Percentiles rank a stretch among this genome's conserved stretches.
These are phyloP conservation scores for Galerucella nymphaeae DNA, from an alignment of 2,888 invertebrate species.

Conservation along the genomic window DNA sequence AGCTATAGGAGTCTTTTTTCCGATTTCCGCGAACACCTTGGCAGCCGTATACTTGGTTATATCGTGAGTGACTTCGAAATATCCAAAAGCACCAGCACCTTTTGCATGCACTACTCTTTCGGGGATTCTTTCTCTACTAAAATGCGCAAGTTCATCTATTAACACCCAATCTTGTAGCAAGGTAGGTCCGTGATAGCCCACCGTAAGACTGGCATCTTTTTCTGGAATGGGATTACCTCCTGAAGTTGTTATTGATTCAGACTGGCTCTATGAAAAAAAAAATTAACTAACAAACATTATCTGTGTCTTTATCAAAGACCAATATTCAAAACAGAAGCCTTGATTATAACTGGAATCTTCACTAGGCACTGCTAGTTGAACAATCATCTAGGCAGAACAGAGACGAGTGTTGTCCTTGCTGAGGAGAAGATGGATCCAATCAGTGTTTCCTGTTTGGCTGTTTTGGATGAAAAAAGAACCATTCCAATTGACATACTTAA, in stretches of 20 bases:
- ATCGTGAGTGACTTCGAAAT: slow-evolving; percentile 89
- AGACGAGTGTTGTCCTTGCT: too few species aligned
- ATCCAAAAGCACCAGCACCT: slow-evolving; percentile 88
- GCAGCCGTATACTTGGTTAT: slow-evolving; percentile 84
- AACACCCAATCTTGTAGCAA: slow-evolving; percentile 86
- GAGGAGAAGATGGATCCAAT: too few species aligned
- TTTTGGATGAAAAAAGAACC: too few species aligned
- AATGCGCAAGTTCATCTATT: slow-evolving; percentile 83
- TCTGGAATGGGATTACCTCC: slow-evolving; percentile 85
- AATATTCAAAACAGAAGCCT: too few species aligned
- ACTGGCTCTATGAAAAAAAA: slow-evolving; percentile 66
- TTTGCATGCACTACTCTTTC: slow-evolving; percentile 97
- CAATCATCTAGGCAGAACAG: too few species aligned
- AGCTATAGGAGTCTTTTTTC: slow-evolving; percentile 83
- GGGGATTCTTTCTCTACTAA: slow-evolving; percentile 92
- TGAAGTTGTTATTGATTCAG: slow-evolving; percentile 78
- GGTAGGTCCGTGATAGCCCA: slow-evolving; percentile 87
- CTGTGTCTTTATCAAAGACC: too few species aligned
- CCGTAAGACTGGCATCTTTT: slow-evolving; percentile 82
- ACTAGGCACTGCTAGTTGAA: too few species aligned
- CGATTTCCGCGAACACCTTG: slow-evolving; percentile 79
- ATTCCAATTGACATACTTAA: too few species aligned
- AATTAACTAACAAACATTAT: background rate
- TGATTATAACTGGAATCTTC: too few species aligned
- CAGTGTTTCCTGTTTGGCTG: too few species aligned